These are phyloP conservation scores for Acrocephalus scirpaceus DNA, from an alignment of 2,797 vertebrate species.

Conservation along the genomic window DNA sequence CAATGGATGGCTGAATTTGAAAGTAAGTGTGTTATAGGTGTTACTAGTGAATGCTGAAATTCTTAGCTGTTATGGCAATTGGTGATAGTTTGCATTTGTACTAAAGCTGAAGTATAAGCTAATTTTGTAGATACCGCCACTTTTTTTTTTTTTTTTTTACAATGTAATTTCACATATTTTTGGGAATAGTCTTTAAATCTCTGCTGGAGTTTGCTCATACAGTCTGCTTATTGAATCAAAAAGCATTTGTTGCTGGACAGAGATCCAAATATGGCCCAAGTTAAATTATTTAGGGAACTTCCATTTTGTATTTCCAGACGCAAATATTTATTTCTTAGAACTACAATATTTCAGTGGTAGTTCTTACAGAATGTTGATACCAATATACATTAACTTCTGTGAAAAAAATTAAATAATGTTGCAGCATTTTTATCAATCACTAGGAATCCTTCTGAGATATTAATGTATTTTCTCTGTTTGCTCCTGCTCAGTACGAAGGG, in stretches of 20 bases:
- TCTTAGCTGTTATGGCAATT: neutral
- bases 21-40: neutral
- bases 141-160: neutral
- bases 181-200: neutral
- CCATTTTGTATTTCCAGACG: neutral
- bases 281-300: neutral
- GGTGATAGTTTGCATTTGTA: neutral
- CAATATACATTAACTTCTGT: neutral
- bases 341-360: neutral
- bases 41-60: neutral
- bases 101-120: neutral
- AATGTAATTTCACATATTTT: neutral
- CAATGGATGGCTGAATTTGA: neutral
- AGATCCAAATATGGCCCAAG: neutral
- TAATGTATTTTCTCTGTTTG: neutral
- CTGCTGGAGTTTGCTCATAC: neutral
- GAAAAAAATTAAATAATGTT: neutral
- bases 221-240: neutral
- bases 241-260: neutral
- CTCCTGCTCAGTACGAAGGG: neutral
- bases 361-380: neutral
- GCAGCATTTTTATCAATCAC: neutral
- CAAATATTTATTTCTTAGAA: neutral
- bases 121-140: neutral
- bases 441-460: neutral